Percentiles rank a stretch among this genome's conserved stretches.
Evolutionary conservation across 2,797 vertebrate species (phyloP).

Genomic region (Gallinago stenura): DNA sequence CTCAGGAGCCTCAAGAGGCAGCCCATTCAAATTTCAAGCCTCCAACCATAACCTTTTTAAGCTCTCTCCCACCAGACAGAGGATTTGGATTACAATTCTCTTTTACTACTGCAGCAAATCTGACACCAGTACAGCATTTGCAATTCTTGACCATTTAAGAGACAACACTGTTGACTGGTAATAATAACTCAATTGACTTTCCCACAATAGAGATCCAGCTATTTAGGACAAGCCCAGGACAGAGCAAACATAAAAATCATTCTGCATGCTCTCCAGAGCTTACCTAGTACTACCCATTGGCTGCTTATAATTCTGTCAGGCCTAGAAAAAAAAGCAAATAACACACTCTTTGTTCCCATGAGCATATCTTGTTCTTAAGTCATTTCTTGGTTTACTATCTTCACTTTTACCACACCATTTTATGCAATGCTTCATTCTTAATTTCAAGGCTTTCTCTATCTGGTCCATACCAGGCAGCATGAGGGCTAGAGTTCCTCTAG

Average conservation of each 20-base stretch:
- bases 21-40: background rate
- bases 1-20: background rate
- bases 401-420: background rate
- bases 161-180: background rate
- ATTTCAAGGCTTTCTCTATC: background rate
- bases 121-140: background rate
- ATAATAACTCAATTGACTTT: background rate
- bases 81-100: background rate
- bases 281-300: background rate
- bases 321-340: background rate
- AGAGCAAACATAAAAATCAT: background rate
- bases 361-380: background rate
- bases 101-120: background rate
- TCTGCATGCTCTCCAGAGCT: background rate
- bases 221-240: background rate
- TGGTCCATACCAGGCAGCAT: background rate
- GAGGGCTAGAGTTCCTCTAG: background rate
- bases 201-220: background rate
- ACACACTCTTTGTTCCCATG: background rate
- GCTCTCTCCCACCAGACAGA: background rate
- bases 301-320: background rate
- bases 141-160: accelerated
- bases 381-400: background rate
- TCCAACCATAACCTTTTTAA: background rate
- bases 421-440: background rate